Base-by-base conservation (phyloP, 2,113 vertebrate species). In the Pagrus major region DNA sequence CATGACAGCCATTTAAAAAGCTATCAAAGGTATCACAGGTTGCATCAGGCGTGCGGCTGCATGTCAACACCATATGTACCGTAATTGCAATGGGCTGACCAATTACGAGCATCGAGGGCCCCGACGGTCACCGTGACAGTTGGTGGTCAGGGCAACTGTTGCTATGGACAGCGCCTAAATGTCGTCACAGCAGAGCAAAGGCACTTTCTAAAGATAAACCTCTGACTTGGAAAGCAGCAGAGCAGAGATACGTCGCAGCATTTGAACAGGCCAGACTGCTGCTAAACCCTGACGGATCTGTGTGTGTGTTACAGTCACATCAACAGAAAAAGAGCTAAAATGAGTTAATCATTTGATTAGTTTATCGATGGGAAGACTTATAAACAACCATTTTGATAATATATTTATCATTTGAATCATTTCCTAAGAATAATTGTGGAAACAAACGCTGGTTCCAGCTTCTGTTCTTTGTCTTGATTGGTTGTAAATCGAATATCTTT, bases 141-240 rank as follows among this genome's bases (percentile, higher is more conserved):
- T 27, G 29, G 66, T 75, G 81, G 58, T 61, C 87, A 85, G 20
- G 47, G 86, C 63, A 66, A 93, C 87, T 16, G 92, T 92, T 93
- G 89, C 93, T 70, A 92, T 88, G 81, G 92, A 81, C 84, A 64
- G 76, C n/a, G 16, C 59, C 85, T 80, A 42, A 71, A 83, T 80
- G 80, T 73, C 68, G 64, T 82, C 80, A 86, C 33, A 6, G 59
- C 55, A 74, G 67, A 83, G 73, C 16, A 56, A 55, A 78, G 68
- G 80, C 59, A 59, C 59, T 60, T 76, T 81, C 75, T 76, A 83
- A 89, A 91, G 88, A 88, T 85, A 86, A 85, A 77, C 56, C 46
- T 77, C 23, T 23, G 78, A 73, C 54, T 69, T 52, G 67, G 47
- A 37, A 59, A 23, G 49, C 25, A 23, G n/a, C 39, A 3, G 5